Percentiles rank a stretch among this genome's conserved stretches.
Evolutionary conservation across 2,113 vertebrate genomes (phyloP).

Genomic region (Gnathonemus longibarbis): DNA sequence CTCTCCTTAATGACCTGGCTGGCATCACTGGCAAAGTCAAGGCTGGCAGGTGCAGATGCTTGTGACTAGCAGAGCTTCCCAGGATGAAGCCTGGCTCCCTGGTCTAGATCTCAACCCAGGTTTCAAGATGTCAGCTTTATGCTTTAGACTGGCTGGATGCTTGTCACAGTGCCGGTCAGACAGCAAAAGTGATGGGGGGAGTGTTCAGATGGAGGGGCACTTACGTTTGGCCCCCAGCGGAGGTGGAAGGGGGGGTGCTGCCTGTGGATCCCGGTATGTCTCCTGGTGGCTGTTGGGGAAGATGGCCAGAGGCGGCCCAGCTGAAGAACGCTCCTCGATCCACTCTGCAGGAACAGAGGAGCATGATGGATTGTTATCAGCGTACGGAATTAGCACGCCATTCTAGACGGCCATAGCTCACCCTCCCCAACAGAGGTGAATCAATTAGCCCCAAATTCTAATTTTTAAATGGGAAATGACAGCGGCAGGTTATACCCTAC

Average conservation of each 20-base stretch:
- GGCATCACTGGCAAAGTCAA: not conserved
- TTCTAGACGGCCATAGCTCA: not conserved
- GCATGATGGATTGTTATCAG: conserved; percentile 26
- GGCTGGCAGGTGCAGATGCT: not conserved
- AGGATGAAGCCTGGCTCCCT: not conserved
- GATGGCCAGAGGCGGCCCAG: conserved; percentile 72
- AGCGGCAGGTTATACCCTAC: conserved; percentile 3
- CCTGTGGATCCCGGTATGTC: conserved; percentile 75
- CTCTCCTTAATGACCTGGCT: not conserved
- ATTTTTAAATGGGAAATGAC: not conserved
- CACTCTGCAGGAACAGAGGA: conserved; percentile 75
- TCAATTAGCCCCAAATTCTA: not conserved
- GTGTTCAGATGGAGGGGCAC: conserved; percentile 14
- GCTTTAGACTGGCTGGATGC: not conserved
- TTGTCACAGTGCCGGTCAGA: not conserved
- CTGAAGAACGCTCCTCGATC: conserved; percentile 80
- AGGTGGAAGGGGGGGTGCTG: conserved; percentile 50
- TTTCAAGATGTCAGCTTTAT: not conserved
- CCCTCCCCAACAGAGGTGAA: not conserved
- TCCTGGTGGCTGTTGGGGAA: conserved; percentile 80
- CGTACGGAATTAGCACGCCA: conserved; percentile 21
- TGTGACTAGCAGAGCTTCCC: not conserved
- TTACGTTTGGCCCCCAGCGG: conserved; percentile 64
- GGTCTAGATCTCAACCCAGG: not conserved
- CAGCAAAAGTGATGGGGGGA: not conserved